Evolutionary conservation across 2,888 invertebrate species (phyloP).

Genomic region (Agriotes lineatus): DNA sequence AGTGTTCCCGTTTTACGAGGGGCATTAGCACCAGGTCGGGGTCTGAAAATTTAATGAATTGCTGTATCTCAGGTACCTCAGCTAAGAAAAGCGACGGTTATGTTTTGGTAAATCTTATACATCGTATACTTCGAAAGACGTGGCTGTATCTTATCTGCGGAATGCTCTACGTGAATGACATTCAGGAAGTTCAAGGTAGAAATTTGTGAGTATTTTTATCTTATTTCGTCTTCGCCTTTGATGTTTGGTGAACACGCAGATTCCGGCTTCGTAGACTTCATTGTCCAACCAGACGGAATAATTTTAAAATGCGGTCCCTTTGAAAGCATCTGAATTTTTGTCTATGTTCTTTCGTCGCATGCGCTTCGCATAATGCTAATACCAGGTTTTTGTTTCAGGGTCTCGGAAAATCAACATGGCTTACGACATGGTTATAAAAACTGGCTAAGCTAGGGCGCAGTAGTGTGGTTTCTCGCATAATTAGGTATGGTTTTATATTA

Average conservation of each 20-base stretch:
- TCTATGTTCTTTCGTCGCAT: not conserved
- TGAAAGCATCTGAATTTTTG: conserved; percentile 16
- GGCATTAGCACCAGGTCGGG: conserved; percentile 17
- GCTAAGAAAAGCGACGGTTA: conserved; percentile 26
- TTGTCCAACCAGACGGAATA: conserved; percentile 27
- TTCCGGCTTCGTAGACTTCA: conserved; percentile 24
- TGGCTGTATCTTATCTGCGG: not conserved
- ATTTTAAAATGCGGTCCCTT: conserved; percentile 23
- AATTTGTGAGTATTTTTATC: conserved; percentile 11
- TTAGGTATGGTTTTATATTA: conserved; percentile 36
- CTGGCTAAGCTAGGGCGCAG: conserved; percentile 40
- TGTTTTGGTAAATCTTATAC: conserved; percentile 11
- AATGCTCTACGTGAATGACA: conserved; percentile 14
- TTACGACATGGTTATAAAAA: conserved; percentile 32
- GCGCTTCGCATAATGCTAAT: not conserved
- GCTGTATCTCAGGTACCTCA: conserved; percentile 28
- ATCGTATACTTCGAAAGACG: conserved; percentile 6
- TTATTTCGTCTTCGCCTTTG: conserved; percentile 20
- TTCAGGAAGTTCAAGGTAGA: conserved; percentile 21
- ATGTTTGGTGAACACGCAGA: conserved; percentile 19
- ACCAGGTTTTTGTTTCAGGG: conserved; percentile 26
- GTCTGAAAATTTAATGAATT: conserved; percentile 38
- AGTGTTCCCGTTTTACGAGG: conserved; percentile 31
- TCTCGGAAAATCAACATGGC: conserved; percentile 10
- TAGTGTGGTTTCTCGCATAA: conserved; percentile 39